Percentiles rank a stretch among this genome's conserved stretches.
These are phyloP conservation scores for Leptopilina myrica DNA, from an alignment of 2,888 invertebrate species.

Conservation along the genomic window DNA sequence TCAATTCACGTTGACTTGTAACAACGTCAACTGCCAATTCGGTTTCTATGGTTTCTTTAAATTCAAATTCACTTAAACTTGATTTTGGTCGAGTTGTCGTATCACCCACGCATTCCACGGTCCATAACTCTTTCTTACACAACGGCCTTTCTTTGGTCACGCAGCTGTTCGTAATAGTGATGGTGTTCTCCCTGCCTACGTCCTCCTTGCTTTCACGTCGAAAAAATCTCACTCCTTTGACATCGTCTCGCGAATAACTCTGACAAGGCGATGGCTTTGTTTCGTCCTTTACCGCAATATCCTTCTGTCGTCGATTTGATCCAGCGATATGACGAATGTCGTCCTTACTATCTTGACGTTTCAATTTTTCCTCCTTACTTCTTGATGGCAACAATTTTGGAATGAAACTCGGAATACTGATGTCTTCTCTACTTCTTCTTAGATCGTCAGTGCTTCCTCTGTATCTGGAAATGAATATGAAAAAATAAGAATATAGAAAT, in stretches of 20 bases:
- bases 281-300: conserved; percentile 42
- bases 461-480: conserved; percentile 60
- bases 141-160: conserved; percentile 46
- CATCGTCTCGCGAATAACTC: conserved; percentile 56
- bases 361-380: conserved; percentile 69
- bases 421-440: conserved; percentile 72
- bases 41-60: background rate
- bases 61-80: conserved; percentile 10
- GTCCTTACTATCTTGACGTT: conserved; percentile 72
- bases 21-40: conserved; percentile 8
- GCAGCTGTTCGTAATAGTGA: conserved; percentile 54
- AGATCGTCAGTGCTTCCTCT: conserved; percentile 74
- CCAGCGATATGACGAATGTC: conserved; percentile 61
- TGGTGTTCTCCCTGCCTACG: conserved; percentile 64
- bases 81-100: conserved; percentile 43
- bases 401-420: conserved; percentile 72
- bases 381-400: conserved; percentile 71
- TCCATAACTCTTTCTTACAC: conserved; percentile 58
- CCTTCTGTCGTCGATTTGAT: conserved; percentile 17
- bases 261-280: conserved; percentile 35
- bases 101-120: conserved; percentile 62
- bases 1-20: conserved; percentile 43
- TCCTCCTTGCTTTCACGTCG: conserved; percentile 65
- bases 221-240: conserved; percentile 59
- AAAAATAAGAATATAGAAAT: conserved; percentile 4